Base-by-base conservation (phyloP, 2,797 vertebrate genomes). In the Poeciliopsis presidionis region DNA sequence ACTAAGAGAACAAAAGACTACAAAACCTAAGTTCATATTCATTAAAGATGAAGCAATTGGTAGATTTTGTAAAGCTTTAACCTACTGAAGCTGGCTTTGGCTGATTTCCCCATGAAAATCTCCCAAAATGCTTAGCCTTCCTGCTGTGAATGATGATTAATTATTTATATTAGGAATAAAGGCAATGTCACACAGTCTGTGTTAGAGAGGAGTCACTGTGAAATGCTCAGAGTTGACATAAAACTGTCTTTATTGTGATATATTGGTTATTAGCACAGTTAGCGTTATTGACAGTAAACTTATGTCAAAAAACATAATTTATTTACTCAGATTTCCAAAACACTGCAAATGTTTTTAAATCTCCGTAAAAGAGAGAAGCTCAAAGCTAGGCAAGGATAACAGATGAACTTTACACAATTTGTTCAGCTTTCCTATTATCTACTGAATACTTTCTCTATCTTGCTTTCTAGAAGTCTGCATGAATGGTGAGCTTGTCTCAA, bases 1-100 rank as follows among this genome's bases (percentile, higher is more conserved):
- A 46, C 20, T 13, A 25, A 73, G 33, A 80, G 72, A 83, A 81
- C 45, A 78, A 45, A 83, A 61, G 75, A 79, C 30, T 67, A 39
- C 59, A 82, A 61, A 70, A 47, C 80, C 47, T 14, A 39, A 69
- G 12, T 5, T 25, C 20, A 69, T 6, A 43, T 69, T 43, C 11
- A 43, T 43, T 14, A 43, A 22, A n/a, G 39, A 25, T 43, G 11
- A 69, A 69, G 39, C 5, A 13, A n/a, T 43, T 25, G 2, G 7
- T 65, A 12, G 22, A 43, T 69, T n/a, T 69, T 43, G 11, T 43
- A 43, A 43, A 13, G 36, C 36, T 69, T 43, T 69, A 69, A 7
- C 65, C 39, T 69, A 13, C 65, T 43, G 65, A 43, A 20, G 39
- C 18, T 12, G 20, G 28, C 16, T 67, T 41, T 22, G 36, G 4